Conservation (phyloP, 2,888 invertebrate genomes). For the Nomada fabriciana region DNA sequence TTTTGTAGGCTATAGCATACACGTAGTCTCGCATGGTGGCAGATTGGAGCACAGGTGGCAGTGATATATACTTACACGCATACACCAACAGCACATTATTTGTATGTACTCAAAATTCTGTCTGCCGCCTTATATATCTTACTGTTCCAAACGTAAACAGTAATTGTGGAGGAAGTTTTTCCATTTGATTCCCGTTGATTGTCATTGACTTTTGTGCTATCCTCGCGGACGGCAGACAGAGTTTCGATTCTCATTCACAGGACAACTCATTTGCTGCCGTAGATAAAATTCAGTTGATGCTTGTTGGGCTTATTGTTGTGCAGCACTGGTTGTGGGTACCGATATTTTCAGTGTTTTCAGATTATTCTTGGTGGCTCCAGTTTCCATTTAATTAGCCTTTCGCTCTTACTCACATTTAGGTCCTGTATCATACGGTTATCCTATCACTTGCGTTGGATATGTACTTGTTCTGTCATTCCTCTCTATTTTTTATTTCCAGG, state of each 20-base stretch:
- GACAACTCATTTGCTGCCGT: conserved; percentile 63
- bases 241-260: conserved; percentile 65
- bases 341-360: conserved; percentile 79
- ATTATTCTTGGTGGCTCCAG: conserved; percentile 80
- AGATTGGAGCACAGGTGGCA: conserved; percentile 80
- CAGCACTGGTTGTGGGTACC: conserved; percentile 82
- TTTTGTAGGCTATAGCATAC: conserved; percentile 67
- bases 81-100: conserved; percentile 63
- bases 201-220: neutral
- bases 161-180: too few species aligned
- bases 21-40: conserved; percentile 81
- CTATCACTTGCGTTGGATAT: conserved; percentile 58
- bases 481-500: conserved; percentile 71
- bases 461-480: conserved; percentile 60
- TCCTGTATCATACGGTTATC: conserved; percentile 64
- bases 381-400: conserved; percentile 68
- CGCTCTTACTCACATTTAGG: conserved; percentile 68
- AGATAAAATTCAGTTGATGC: conserved; percentile 71
- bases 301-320: conserved; percentile 82
- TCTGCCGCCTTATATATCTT: conserved; percentile 7
- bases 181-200: neutral
- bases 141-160: too few species aligned
- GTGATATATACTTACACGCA: conserved; percentile 66
- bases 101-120: conserved; percentile 58
- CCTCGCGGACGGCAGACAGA: conserved; percentile 32